Conservation (phyloP, 1,140 invertebrate species). For the Ceratina calcarata region DNA sequence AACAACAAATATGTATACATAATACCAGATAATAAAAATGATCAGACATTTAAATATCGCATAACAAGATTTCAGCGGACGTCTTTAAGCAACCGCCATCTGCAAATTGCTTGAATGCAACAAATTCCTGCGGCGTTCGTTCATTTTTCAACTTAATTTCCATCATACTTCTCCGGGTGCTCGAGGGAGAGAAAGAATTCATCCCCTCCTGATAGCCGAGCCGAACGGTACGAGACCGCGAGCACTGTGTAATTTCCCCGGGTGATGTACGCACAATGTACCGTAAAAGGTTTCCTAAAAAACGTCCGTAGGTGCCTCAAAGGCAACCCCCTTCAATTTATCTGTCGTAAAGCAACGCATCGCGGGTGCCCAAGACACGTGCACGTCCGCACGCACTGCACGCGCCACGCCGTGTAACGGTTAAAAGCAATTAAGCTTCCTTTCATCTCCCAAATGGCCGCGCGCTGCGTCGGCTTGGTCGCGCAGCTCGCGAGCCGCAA, state of each 20-base stretch:
- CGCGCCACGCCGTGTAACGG: conserved; percentile 42
- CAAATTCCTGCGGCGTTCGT: not conserved
- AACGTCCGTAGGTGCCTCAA: conserved; percentile 6
- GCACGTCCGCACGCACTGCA: conserved; percentile 38
- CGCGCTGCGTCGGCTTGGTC: not conserved
- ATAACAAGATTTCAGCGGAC: not conserved
- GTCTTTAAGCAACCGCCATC: not conserved
- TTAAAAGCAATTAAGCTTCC: conserved; percentile 69
- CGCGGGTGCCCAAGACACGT: conserved; percentile 39
- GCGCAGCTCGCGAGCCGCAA: conserved; percentile 52
- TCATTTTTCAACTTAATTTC: conserved; percentile 6
- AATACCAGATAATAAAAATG: no score
- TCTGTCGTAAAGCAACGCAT: conserved; percentile 52
- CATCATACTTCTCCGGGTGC: not conserved
- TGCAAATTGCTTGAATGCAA: not conserved
- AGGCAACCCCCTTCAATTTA: conserved; percentile 42
- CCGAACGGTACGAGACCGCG: not conserved
- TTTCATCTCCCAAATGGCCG: conserved; percentile 42
- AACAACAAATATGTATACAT: no score
- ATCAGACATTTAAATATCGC: no score
- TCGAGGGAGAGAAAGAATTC: not conserved
- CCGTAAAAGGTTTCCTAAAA: conserved; percentile 31
- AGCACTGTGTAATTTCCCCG: not conserved
- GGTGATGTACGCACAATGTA: conserved; percentile 8
- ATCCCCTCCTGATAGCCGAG: not conserved